Base-by-base conservation (phyloP, 2,797 vertebrate species). In the Schizopygopsis pylzovi region DNA sequence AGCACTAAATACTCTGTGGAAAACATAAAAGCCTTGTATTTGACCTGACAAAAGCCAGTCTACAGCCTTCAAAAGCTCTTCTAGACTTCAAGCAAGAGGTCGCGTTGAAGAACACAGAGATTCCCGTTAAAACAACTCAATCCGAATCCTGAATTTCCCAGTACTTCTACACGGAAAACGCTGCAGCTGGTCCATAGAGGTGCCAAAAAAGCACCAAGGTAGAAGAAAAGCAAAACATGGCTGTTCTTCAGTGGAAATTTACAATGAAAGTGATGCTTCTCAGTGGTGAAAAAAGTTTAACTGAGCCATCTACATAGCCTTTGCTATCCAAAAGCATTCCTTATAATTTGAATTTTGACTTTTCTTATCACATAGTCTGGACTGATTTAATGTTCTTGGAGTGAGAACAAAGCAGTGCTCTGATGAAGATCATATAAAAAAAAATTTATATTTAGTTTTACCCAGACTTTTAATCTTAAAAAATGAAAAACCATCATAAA, bases 1-100 rank as follows among this genome's bases (percentile, higher is more conserved):
- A 54, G 71, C 37, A 93, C 92, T 90, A 76, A 92, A 87, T 88
- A 84, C 93, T 95, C 88, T 93, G 92, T 91, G 90, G 89, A 85
- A 72, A 83, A 91, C 91, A 94, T 92, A 76, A 95, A 95, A 94
- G 90, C 63, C 25, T 54, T 67, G 41, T 45, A 85, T 90, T 86
- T 90, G 85, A 90, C 85, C 91, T 91, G 93, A 94, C 93, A 93
- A 94, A 93, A 85, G 49, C 3, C 43, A 33, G 67, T 63, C 45
- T 25, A 47, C 4, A 33, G 72, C 71, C 73, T 76, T 78, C 39
- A 80, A 79, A 81, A 80, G 37, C 73, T 39, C 52, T 85, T 79
- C 83, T 43, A 73, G 54, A 75, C 75, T 84, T 65, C 45, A 67
- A 39, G 63, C 28, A 68, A 73, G 52, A 41, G 37, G 22, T 79